Evolutionary conservation across 1,140 invertebrate species (phyloP).

Genomic region (Diachasmimorpha longicaudata): DNA sequence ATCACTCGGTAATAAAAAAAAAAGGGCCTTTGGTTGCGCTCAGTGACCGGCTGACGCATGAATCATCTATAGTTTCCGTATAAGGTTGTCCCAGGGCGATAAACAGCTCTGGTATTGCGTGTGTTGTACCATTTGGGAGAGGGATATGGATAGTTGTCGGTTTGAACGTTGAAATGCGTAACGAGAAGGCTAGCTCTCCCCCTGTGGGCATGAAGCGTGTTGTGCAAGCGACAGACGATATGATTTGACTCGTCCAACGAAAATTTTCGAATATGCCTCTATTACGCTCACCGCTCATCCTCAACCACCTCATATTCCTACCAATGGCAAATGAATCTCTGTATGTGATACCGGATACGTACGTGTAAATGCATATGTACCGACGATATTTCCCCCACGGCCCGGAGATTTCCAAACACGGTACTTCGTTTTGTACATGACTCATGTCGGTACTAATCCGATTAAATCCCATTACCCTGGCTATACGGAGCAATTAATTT

Average conservation of each 20-base stretch:
- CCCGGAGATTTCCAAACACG: not conserved
- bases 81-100: constrained; percentile 45
- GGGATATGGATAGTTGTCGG: constrained; percentile 43
- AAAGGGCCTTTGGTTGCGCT: constrained; percentile 13
- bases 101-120: constrained; percentile 40
- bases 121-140: constrained; percentile 11
- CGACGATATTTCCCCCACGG: constrained; percentile 11
- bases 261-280: not conserved
- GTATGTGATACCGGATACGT: constrained; percentile 14
- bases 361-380: constrained; percentile 5
- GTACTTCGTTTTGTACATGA: constrained; percentile 32
- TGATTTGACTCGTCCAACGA: not conserved
- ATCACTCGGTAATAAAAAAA: constrained; percentile 42
- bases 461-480: constrained; percentile 45
- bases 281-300: not conserved
- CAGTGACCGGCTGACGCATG: constrained; percentile 25
- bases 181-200: constrained; percentile 36
- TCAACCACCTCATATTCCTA: not conserved
- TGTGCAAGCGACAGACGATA: constrained; percentile 35
- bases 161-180: constrained; percentile 46
- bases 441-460: constrained; percentile 40
- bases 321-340: constrained; percentile 36
- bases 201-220: constrained; percentile 22
- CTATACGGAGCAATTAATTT: constrained; percentile 40
- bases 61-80: constrained; percentile 37